Evolutionary conservation across 1,140 invertebrate genomes (phyloP).

Genomic region (Paramacrobiotus metropolitanus): DNA sequence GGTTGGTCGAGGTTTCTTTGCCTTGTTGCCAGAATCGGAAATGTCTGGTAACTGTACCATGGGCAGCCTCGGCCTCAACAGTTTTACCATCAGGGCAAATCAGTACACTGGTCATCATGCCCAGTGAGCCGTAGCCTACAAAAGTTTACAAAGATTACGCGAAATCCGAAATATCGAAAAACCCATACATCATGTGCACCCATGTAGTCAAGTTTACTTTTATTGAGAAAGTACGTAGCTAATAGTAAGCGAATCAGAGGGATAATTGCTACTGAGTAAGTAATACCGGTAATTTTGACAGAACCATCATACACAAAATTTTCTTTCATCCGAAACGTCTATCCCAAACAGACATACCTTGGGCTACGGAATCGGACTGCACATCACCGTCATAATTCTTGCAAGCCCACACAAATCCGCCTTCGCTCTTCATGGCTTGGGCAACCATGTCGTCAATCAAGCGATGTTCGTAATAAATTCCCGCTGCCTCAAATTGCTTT

Average conservation of each 20-base stretch:
- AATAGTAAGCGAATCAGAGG: no score
- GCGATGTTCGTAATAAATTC: slow-evolving; percentile 90
- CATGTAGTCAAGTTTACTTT: no score
- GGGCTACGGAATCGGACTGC: slow-evolving; percentile 87
- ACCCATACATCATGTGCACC: no score
- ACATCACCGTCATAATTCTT: slow-evolving; percentile 99
- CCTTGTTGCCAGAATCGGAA: slow-evolving; percentile 78
- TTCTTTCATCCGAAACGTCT: no score
- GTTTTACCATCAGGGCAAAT: slow-evolving; percentile 88
- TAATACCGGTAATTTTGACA: no score
- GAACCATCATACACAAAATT: no score
- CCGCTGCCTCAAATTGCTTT: slow-evolving; percentile 48
- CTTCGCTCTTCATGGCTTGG: slow-evolving; percentile 87
- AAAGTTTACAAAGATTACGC: no score
- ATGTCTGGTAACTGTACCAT: slow-evolving; percentile 88
- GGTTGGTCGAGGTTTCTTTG: slow-evolving; percentile 90
- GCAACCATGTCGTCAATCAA: slow-evolving; percentile 99
- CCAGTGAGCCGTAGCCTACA: slow-evolving; percentile 66
- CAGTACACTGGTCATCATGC: slow-evolving; percentile 84
- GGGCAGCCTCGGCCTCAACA: slow-evolving; percentile 87
- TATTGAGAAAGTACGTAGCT: no score
- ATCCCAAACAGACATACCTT: no score
- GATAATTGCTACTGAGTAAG: no score
- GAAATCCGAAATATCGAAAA: no score
- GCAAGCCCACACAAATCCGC: slow-evolving; percentile 96